These are phyloP conservation scores for Sceloporus tristichus DNA, from an alignment of 2,113 vertebrate genomes.

Conservation along the genomic window DNA sequence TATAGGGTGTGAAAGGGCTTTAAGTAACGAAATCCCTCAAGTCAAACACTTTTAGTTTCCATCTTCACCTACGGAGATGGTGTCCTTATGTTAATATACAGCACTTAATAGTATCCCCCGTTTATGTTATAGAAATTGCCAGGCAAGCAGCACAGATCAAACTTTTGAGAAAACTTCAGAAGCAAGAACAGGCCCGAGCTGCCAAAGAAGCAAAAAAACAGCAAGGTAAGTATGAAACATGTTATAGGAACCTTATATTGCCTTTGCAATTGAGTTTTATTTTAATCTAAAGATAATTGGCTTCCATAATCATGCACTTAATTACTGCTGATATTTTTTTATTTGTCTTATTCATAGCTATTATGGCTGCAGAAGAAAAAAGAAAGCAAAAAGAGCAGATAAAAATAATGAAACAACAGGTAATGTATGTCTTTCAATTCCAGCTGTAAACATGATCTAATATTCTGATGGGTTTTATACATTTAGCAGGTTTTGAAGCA, in stretches of 20 bases:
- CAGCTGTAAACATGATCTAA: background rate
- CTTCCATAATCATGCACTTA: slow-evolving; percentile 16
- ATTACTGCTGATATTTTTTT: slow-evolving; percentile 55
- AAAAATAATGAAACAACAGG: slow-evolving; percentile 97
- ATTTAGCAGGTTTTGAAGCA: background rate
- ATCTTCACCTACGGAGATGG: background rate
- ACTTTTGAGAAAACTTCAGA: slow-evolving; percentile 93
- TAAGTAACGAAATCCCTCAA: background rate
- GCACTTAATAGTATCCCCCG: slow-evolving; percentile 50
- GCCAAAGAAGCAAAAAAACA: slow-evolving; percentile 95
- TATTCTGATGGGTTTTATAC: slow-evolving; percentile 5
- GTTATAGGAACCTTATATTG: slow-evolving; percentile 13
- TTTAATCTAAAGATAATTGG: slow-evolving; percentile 19
- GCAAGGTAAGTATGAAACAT: slow-evolving; percentile 81
- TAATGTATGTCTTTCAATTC: slow-evolving; percentile 66
- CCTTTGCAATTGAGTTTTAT: background rate
- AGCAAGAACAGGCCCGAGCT: slow-evolving; percentile 91
- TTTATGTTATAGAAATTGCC: slow-evolving; percentile 88
- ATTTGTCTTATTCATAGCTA: slow-evolving; percentile 81
- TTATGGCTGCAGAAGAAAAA: slow-evolving; percentile 94
- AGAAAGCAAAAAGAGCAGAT: slow-evolving; percentile 95
- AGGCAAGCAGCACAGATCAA: slow-evolving; percentile 96
- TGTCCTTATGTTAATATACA: slow-evolving; percentile 17
- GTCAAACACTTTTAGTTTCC: background rate
- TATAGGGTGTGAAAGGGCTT: too few species aligned